phyloP scores from a whole-genome alignment of 2,797 vertebrate genomes.

The Centropyge bicolor region DNA sequence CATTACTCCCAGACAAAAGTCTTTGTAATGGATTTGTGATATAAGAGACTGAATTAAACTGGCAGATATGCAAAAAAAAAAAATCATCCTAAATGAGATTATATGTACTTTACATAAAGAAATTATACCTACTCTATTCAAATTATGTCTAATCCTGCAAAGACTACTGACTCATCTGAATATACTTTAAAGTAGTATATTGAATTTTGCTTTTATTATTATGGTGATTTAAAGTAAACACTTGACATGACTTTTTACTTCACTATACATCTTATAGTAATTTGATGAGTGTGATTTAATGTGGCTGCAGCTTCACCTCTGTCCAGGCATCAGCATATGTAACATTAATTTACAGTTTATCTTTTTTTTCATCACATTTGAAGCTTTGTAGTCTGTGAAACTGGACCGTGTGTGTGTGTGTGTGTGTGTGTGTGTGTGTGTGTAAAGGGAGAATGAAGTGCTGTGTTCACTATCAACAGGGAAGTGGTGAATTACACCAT shows the following conservation, averaged over 20 bases:
- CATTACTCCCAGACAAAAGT: not conserved
- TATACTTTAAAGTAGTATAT: not conserved
- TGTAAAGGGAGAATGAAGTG: conserved; percentile 45
- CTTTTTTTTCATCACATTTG: conserved; percentile 8
- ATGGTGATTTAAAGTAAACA: not conserved
- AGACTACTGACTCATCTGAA: not conserved
- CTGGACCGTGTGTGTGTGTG: not conserved
- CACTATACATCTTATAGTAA: no score
- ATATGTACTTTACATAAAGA: not conserved
- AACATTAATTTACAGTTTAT: not conserved
- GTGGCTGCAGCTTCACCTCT: not conserved
- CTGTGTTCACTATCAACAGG: conserved; percentile 70
- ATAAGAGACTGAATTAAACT: not conserved
- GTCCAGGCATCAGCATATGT: not conserved
- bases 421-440: conserved; percentile 23
- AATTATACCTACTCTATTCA: not conserved
- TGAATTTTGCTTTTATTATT: not conserved
- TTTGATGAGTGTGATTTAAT: not conserved
- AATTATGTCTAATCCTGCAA: not conserved
- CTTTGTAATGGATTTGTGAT: not conserved
- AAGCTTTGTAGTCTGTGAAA: not conserved
- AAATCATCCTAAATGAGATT: not conserved
- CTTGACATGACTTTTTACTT: no score
- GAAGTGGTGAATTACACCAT: conserved; percentile 80
- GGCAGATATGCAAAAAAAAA: not conserved